Evolutionary conservation across 2,113 vertebrate species (phyloP).

Genomic region (Hippocampus guttulatus): DNA sequence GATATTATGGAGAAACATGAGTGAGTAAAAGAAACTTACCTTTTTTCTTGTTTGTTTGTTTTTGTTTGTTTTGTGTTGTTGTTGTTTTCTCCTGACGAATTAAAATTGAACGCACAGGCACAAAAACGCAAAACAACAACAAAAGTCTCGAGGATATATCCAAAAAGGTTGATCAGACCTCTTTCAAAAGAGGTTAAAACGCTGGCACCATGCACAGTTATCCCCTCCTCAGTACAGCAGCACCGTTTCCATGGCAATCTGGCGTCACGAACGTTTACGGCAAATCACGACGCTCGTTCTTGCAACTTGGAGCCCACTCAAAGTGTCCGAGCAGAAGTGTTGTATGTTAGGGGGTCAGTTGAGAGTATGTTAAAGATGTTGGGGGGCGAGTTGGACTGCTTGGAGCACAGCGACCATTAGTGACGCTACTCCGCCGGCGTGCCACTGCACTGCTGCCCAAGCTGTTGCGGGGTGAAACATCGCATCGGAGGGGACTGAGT

Average conservation of each 20-base stretch:
- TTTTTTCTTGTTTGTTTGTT: too few relatives aligned
- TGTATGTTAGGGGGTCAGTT: background rate
- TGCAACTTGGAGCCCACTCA: conserved; percentile 12
- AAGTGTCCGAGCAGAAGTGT: conserved; percentile 22
- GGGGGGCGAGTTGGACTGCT: conserved; percentile 30
- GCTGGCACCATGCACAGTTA: conserved; percentile 41
- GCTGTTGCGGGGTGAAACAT: conserved; percentile 66
- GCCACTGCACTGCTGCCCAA: conserved; percentile 58
- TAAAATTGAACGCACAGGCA: conserved; percentile 23
- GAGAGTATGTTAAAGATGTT: conserved; percentile 12
- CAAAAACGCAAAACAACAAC: conserved; percentile 5
- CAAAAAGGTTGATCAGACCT: conserved; percentile 59
- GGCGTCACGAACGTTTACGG: conserved; percentile 69
- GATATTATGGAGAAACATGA: background rate
- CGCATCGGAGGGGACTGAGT: conserved; percentile 66
- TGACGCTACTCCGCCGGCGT: conserved; percentile 34
- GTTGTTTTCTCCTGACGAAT: conserved; percentile 28
- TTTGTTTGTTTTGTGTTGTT: too few relatives aligned
- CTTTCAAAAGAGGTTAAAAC: conserved; percentile 48
- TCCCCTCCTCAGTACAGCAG: conserved; percentile 58
- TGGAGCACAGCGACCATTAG: conserved; percentile 21
- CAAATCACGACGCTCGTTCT: conserved; percentile 58
- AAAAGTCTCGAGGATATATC: conserved; percentile 17
- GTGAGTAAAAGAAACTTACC: conserved; percentile 6
- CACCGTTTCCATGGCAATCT: conserved; percentile 75